Evolutionary conservation across 1,140 invertebrate genomes (phyloP), one percentile per base, ranked within the genome.

Genomic region (Anthonomus grandis): DNA sequence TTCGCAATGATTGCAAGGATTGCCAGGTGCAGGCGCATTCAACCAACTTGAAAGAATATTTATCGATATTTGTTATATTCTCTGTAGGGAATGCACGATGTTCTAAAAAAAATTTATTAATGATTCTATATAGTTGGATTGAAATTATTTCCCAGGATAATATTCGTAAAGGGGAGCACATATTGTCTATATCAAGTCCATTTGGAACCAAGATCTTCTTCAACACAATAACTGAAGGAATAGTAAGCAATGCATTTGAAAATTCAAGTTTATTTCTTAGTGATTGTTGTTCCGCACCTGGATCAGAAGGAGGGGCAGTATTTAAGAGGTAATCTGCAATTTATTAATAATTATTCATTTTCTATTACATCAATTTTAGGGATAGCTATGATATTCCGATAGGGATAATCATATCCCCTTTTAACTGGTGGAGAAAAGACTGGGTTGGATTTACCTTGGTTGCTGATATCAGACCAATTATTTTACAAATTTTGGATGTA

Each of bases 391-490:
- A 27, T 27, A 21, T 45, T 10, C 60, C 76, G 31, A 63, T 79
- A 37, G 83, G 81, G 23, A 73, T 81, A 52, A 78, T 83, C 57
- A 73, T 83, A 27, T 80, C 78, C 45, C 74, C 79, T 57, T 70
- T 81, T 59, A 78, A 76, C 48, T 82, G 81, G 80, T 83, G 80
- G 73, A 75, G 76, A 12, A 78, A 78, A 8, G 83, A 83, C 70
- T 79, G 80, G 78, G 77, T 83, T 59, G 79, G 81, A 59, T 79
- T 82, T 59, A 81, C 82, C 10, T 74, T 84, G 53, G 50, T 62
- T 17, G 56, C 44, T 10, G 57, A 62, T 41, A 39, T 62, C 1
- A 41, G 57, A 10, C 21, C 56, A 38, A 47, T 62, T 51, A 21
- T 60, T 4, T 42, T 12, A 19, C 22, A 56, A 44, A 6, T 60